Percentiles rank a stretch among this genome's conserved stretches.
These are phyloP conservation scores for Cataglyphis livida DNA, from an alignment of 2,888 invertebrate genomes.

Conservation along the genomic window DNA sequence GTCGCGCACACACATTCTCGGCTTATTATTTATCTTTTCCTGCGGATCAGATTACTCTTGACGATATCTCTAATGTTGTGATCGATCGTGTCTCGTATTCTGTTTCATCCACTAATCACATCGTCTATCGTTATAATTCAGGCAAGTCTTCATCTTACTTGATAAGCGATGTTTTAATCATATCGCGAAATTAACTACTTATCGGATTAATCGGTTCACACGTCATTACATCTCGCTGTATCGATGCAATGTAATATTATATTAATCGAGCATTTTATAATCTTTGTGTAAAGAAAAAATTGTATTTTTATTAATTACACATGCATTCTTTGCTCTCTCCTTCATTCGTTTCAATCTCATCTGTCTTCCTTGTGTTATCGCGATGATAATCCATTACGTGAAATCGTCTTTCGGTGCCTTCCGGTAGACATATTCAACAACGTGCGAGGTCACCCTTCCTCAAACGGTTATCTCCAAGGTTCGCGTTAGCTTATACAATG, in stretches of 20 bases:
- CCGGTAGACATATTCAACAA: background rate
- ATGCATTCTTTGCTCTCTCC: background rate
- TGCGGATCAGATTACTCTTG: slow-evolving; percentile 71
- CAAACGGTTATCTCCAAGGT: slow-evolving; percentile 28
- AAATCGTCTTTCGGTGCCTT: background rate
- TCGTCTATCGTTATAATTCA: slow-evolving; percentile 57
- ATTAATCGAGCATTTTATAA: background rate
- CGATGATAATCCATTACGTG: slow-evolving; percentile 10
- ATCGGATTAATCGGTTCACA: slow-evolving; percentile 58
- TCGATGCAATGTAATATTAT: background rate
- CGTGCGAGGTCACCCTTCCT: slow-evolving; percentile 27
- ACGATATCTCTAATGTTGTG: slow-evolving; percentile 70
- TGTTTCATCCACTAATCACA: slow-evolving; percentile 67
- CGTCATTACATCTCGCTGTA: background rate
- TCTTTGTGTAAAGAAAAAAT: background rate
- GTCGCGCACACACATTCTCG: slow-evolving; percentile 36
- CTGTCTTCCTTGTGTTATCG: background rate
- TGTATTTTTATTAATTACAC: background rate
- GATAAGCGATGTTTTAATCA: slow-evolving; percentile 24
- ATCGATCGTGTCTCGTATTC: slow-evolving; percentile 65
- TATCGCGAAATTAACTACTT: slow-evolving; percentile 60
- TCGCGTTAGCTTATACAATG: slow-evolving; percentile 72
- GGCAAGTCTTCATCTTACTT: slow-evolving; percentile 58
- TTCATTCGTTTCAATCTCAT: background rate
- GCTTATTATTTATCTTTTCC: slow-evolving; percentile 72